Percentiles rank a stretch among this genome's conserved stretches.
phyloP scores from a whole-genome alignment of 1,140 invertebrate species.

The Lepidurus arcticus region DNA sequence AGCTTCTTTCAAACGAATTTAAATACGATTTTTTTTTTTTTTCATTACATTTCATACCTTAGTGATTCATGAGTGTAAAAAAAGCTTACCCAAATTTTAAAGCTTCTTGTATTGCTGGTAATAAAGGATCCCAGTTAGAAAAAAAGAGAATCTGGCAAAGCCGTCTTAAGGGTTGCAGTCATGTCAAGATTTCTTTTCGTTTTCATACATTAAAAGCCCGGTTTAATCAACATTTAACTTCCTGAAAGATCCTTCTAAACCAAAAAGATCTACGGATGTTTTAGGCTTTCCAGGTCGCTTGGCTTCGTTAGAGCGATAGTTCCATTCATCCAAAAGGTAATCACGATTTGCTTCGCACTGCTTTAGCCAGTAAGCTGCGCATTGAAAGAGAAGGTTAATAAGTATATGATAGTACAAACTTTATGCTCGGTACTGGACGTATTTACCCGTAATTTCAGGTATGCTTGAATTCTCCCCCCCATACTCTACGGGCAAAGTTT shows the following conservation, averaged over 20 bases:
- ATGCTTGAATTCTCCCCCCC: constrained; percentile 66
- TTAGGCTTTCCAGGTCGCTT: constrained; percentile 53
- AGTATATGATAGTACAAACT: not conserved
- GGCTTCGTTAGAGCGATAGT: constrained; percentile 46
- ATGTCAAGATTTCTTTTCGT: constrained; percentile 50
- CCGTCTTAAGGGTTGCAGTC: constrained; percentile 47
- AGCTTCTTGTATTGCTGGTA: constrained; percentile 44
- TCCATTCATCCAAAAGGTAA: constrained; percentile 29
- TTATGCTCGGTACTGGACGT: not conserved
- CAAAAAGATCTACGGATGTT: constrained; percentile 53
- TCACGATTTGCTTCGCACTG: constrained; percentile 28
- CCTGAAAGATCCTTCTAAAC: constrained; percentile 57
- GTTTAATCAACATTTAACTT: constrained; percentile 50
- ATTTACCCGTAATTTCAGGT: constrained; percentile 59
- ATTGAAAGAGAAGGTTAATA: not conserved
- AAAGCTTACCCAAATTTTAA: constrained; percentile 42
- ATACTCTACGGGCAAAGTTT: constrained; percentile 71
- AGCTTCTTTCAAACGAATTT: no score
- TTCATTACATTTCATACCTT: no score
- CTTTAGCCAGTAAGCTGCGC: constrained; percentile 30
- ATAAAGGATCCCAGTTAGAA: constrained; percentile 44
- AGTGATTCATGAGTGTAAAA: no score
- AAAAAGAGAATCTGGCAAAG: constrained; percentile 48
- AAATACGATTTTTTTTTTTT: no score
- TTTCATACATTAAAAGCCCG: constrained; percentile 33